Evolutionary conservation across 2,797 vertebrate genomes (phyloP).

Genomic region (Acanthopagrus latus): DNA sequence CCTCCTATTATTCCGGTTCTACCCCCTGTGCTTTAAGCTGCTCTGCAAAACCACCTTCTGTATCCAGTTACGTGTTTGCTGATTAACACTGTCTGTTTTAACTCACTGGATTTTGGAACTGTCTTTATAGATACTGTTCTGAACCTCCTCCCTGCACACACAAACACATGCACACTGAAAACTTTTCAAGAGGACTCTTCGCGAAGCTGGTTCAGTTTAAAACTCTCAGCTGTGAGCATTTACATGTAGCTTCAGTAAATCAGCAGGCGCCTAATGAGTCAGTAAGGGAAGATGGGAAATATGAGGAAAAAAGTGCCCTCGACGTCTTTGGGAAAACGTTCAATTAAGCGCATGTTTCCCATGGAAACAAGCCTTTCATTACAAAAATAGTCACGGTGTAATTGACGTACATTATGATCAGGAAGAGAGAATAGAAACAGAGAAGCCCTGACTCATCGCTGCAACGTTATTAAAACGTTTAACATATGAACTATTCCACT

Average conservation of each 20-base stretch:
- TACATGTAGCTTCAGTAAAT: conserved; percentile 58
- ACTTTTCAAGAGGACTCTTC: conserved; percentile 25
- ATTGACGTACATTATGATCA: neutral
- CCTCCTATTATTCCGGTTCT: neutral
- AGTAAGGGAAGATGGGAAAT: conserved; percentile 29
- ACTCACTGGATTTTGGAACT: neutral
- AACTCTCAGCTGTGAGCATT: conserved; percentile 58
- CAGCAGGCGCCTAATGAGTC: conserved; percentile 58
- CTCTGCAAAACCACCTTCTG: neutral
- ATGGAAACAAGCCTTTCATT: conserved; percentile 26
- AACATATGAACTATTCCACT: conserved; percentile 6
- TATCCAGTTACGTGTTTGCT: neutral
- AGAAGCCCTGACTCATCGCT: neutral
- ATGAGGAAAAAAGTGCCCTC: conserved; percentile 14
- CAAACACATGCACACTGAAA: neutral
- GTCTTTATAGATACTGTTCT: neutral
- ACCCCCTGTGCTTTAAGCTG: neutral
- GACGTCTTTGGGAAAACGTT: conserved; percentile 33
- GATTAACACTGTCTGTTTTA: neutral
- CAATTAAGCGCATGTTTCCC: conserved; percentile 49
- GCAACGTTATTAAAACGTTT: neutral
- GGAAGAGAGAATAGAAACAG: neutral
- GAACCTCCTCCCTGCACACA: neutral
- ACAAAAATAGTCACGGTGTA: neutral
- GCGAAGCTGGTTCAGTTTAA: conserved; percentile 50